Percentiles rank a stretch among this genome's conserved stretches.
Evolutionary conservation across 2,113 vertebrate species (phyloP).

Genomic region (Acrocephalus kingi): DNA sequence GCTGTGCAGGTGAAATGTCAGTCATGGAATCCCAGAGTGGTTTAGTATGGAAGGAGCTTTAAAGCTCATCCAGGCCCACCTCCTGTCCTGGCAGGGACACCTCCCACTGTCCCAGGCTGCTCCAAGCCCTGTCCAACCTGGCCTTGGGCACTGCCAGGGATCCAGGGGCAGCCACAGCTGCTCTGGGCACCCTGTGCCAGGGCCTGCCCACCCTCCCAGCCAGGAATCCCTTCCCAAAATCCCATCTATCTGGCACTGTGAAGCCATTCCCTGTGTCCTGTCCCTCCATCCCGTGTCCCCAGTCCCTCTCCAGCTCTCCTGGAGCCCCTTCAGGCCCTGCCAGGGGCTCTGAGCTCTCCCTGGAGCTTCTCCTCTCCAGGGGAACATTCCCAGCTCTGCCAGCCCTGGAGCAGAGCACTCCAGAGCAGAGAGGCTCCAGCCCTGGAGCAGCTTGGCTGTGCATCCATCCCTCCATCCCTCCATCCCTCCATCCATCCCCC

Average conservation of each 20-base stretch:
- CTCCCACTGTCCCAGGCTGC: fast-evolving
- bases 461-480: no score
- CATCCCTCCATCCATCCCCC: not conserved
- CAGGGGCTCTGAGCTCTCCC: not conserved
- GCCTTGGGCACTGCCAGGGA: not conserved
- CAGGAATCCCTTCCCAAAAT: fast-evolving
- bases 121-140: not conserved
- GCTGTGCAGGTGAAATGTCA: not conserved
- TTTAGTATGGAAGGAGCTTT: not conserved
- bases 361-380: not conserved
- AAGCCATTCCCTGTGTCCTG: not conserved
- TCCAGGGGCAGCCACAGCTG: not conserved
- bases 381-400: not conserved
- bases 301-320: not conserved
- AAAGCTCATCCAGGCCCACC: fast-evolving
- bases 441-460: not conserved
- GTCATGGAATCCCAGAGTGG: not conserved
- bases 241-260: not conserved
- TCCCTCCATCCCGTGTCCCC: not conserved
- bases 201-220: fast-evolving
- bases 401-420: not conserved
- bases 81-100: not conserved
- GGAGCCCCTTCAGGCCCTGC: not conserved
- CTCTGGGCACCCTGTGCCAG: not conserved
- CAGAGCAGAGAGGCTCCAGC: not conserved